These are phyloP conservation scores for Drosophila phalerata DNA, from an alignment of 2,888 invertebrate genomes.

Conservation along the genomic window DNA sequence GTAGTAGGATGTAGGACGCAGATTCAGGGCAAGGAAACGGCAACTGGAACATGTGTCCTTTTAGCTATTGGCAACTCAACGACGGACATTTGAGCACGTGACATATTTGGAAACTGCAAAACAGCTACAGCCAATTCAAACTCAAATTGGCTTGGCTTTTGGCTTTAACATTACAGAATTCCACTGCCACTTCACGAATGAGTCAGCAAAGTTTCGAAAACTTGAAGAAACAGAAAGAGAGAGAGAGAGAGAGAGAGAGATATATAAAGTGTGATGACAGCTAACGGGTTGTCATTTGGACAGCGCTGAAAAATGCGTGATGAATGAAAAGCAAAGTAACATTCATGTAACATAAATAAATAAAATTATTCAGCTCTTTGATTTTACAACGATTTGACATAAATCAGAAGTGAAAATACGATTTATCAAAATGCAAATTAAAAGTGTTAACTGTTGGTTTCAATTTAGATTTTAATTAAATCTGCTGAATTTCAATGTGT, in stretches of 20 bases:
- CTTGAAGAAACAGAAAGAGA: neutral
- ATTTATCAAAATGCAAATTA: neutral
- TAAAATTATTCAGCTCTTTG: neutral
- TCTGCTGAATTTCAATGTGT: neutral
- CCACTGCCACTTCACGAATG: constrained; percentile 5
- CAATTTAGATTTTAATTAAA: neutral
- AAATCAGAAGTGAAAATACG: neutral
- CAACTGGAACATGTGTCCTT: constrained; percentile 60
- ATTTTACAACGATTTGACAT: neutral
- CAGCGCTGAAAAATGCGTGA: constrained; percentile 17
- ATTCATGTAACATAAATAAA: neutral
- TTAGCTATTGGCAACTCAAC: constrained; percentile 71
- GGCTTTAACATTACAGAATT: constrained; percentile 40
- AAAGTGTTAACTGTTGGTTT: neutral
- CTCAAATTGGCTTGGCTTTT: constrained; percentile 18
- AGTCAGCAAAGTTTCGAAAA: constrained; percentile 19
- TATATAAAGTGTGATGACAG: constrained; percentile 46
- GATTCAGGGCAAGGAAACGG: neutral
- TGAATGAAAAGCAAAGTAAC: constrained; percentile 2
- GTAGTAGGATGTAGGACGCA: neutral
- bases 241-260: neutral
- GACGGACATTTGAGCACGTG: constrained; percentile 72
- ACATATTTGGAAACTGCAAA: constrained; percentile 67
- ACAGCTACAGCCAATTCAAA: constrained; percentile 9
- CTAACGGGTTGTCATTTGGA: constrained; percentile 46